Evolutionary conservation across 2,888 invertebrate genomes (phyloP).

Genomic region (Himalopsyche kuldschensis): DNA sequence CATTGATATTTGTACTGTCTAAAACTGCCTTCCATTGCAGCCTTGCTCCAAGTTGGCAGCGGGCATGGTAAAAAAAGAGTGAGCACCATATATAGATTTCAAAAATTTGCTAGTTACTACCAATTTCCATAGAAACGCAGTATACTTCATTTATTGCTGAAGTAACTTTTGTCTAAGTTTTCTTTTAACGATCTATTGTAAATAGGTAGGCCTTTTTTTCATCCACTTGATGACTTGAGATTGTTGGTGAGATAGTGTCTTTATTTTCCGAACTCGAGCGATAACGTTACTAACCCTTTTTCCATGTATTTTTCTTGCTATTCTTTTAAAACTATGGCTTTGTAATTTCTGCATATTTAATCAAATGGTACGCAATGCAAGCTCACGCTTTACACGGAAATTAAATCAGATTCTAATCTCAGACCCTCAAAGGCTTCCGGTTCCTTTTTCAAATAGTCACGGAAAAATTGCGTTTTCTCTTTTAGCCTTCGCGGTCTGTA

Average conservation of each 20-base stretch:
- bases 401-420: neutral
- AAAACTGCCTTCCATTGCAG: no score
- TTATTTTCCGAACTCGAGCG: neutral
- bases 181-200: no score
- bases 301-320: neutral
- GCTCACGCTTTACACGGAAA: neutral
- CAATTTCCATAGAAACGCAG: no score
- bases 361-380: neutral
- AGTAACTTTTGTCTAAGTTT: no score
- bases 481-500: neutral
- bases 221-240: neutral
- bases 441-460: neutral
- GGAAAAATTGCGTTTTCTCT: neutral
- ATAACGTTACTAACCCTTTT: no score
- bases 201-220: no score
- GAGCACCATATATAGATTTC: no score
- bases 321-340: neutral
- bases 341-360: neutral
- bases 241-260: neutral
- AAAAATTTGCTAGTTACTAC: no score
- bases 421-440: neutral
- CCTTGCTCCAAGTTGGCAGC: no score
- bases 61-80: no score
- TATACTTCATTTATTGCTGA: no score
- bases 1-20: no score